A percentile compares a stretch with the other conserved stretches of the same genome.
Evolutionary conservation across 2,797 vertebrate species (phyloP).

Genomic region (Pangasius macronema): DNA sequence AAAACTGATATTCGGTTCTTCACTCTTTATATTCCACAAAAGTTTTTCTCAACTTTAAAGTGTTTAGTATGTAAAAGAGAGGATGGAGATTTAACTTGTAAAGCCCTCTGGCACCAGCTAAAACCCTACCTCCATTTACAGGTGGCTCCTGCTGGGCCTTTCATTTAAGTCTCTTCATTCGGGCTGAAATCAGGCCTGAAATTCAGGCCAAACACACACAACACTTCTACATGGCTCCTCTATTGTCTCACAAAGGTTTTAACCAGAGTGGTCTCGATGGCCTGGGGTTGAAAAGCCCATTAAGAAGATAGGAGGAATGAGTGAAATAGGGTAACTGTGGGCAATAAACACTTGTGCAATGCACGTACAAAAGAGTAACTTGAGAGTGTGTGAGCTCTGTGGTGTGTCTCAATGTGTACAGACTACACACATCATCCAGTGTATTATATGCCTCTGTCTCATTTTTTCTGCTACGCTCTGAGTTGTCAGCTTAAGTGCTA

Average conservation of each 20-base stretch:
- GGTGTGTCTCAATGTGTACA: constrained; percentile 5
- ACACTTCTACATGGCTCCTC: constrained; percentile 27
- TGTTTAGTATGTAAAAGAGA: background rate
- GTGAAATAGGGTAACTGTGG: background rate
- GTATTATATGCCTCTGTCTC: background rate
- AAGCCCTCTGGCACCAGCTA: constrained; percentile 26
- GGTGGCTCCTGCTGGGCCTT: constrained; percentile 24
- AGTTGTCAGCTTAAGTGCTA: background rate
- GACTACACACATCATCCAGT: background rate
- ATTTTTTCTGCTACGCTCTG: background rate
- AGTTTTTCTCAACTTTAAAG: constrained; percentile 15
- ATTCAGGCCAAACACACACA: constrained; percentile 17
- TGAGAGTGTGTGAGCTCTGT: constrained; percentile 3
- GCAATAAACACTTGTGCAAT: constrained; percentile 4
- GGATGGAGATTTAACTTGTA: background rate
- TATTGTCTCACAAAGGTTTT: constrained; percentile 37
- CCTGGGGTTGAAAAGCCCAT: background rate
- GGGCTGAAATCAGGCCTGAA: constrained; percentile 5
- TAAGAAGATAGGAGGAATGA: background rate
- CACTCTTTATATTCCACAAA: background rate
- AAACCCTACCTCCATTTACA: constrained; percentile 16
- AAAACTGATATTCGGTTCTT: background rate
- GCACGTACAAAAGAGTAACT: background rate
- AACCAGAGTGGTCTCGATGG: background rate
- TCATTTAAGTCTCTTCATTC: constrained; percentile 19